Base-by-base conservation (phyloP, 2,113 vertebrate genomes). In the Gnathonemus echidnorhynchus region DNA sequence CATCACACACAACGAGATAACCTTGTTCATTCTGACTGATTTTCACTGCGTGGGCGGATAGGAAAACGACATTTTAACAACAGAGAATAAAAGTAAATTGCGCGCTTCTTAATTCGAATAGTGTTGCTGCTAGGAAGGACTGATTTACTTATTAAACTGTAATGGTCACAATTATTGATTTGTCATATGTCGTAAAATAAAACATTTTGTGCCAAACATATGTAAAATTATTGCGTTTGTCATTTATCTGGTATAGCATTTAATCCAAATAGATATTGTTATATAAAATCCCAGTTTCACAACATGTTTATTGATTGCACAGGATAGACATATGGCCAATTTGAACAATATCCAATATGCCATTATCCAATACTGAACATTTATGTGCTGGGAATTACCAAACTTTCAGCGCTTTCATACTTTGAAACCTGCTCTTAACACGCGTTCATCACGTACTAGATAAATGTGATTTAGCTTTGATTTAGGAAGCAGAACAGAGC, bases 21-120 rank as follows among this genome's bases (percentile, higher is more conserved):
- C 56, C 52, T 45, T 46, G 42, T 49, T 66, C 62, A 92, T 90
- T 91, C 90, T 93, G 90, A 86, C 92, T 91, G 93, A 85, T 85
- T 85, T 85, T 85, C 83, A 45, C 21, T n/a, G 45, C 39, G 35
- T 85, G 83, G 83, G 83, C 45, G 19, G 39, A 85, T 5, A 6
- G 45, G 21, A 77, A 80, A 80, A 80, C 35, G 35, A 42, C 31
- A 80, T 80, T 39, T 77, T 80, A 80, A 42, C 74, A 17, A 42
- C 74, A 80, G 74, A 42, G n/a, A 42, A 80, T 80, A 80, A 80
- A 42, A 39, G 35, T 80, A 80, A 80, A 80, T 42, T 7, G 35
- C 17, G 35, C 5, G 70, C 35, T 77, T 3, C 27, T 77, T 77
- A 31, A 77, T 39, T 35, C 31, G 15, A 39, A 77, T 39, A 77